These are phyloP conservation scores for Heteromormyrus szaboi DNA, from an alignment of 2,797 vertebrate genomes.

Conservation along the genomic window DNA sequence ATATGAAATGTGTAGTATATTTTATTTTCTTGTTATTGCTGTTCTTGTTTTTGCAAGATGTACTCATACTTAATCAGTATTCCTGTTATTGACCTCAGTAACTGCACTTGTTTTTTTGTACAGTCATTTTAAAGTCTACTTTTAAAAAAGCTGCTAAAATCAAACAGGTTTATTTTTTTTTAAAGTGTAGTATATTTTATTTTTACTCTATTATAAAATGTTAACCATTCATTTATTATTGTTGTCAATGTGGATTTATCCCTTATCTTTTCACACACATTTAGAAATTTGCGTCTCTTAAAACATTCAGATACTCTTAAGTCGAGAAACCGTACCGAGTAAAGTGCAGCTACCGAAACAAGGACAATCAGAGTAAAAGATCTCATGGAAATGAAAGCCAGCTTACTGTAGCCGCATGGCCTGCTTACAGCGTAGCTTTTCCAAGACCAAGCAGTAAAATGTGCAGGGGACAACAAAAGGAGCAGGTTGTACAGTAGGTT, in stretches of 20 bases:
- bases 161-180: conserved; percentile 47
- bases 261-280: conserved; percentile 14
- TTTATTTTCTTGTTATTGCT: conserved; percentile 43
- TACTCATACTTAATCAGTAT: conserved; percentile 49
- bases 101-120: conserved; percentile 58
- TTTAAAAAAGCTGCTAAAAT: conserved; percentile 60
- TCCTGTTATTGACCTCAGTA: conserved; percentile 59
- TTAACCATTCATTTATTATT: conserved; percentile 18
- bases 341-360: conserved; percentile 16
- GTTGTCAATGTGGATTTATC: conserved; percentile 21
- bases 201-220: conserved; percentile 22
- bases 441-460: conserved; percentile 6
- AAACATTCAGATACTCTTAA: background rate
- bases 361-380: conserved; percentile 25
- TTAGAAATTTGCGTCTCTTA: background rate
- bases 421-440: background rate
- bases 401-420: conserved; percentile 18
- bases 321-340: conserved; percentile 8
- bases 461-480: conserved; percentile 17
- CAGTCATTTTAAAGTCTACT: conserved; percentile 39
- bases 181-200: conserved; percentile 22
- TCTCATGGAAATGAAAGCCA: conserved; percentile 12
- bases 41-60: conserved; percentile 31
- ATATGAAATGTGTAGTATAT: conserved; percentile 28
- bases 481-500: conserved; percentile 25